These are phyloP conservation scores for Pipra filicauda DNA, from an alignment of 2,113 vertebrate genomes.

Conservation along the genomic window DNA sequence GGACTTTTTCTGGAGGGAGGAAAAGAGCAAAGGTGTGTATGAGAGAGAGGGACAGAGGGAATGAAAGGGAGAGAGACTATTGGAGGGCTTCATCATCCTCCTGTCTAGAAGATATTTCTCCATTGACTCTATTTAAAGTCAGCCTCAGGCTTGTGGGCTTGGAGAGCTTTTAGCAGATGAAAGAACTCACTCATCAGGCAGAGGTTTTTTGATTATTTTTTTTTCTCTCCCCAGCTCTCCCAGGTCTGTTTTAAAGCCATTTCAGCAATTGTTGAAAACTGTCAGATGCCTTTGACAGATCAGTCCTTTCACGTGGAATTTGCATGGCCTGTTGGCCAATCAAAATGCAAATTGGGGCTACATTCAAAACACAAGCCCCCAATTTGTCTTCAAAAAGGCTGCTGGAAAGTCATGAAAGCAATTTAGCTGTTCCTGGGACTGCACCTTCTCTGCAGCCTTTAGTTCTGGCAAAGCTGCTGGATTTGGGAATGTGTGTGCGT, in stretches of 20 bases:
- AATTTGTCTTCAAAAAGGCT: constrained; percentile 68
- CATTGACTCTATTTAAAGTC: constrained; percentile 64
- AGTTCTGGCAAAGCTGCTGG: constrained; percentile 13
- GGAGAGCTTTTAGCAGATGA: constrained; percentile 60
- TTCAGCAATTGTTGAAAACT: constrained; percentile 69
- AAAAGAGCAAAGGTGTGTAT: background rate
- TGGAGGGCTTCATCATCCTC: constrained; percentile 26
- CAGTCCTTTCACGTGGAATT: constrained; percentile 68
- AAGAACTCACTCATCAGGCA: constrained; percentile 65
- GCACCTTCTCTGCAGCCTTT: constrained; percentile 9
- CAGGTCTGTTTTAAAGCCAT: constrained; percentile 70
- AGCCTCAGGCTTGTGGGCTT: constrained; percentile 47
- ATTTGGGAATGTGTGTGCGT: background rate
- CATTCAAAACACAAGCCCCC: constrained; percentile 71
- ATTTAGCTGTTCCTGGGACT: constrained; percentile 60
- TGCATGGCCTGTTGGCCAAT: constrained; percentile 69
- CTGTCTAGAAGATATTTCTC: constrained; percentile 64
- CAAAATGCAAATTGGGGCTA: constrained; percentile 76
- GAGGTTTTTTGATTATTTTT: background rate
- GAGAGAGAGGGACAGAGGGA: background rate
- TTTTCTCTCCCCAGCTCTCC: constrained; percentile 16
- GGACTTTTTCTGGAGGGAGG: background rate
- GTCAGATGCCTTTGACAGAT: constrained; percentile 74
- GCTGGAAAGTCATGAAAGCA: constrained; percentile 72
- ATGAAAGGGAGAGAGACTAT: background rate